Conservation (phyloP, 2,797 vertebrate species). For the Paratrypauchen microcephalus region DNA sequence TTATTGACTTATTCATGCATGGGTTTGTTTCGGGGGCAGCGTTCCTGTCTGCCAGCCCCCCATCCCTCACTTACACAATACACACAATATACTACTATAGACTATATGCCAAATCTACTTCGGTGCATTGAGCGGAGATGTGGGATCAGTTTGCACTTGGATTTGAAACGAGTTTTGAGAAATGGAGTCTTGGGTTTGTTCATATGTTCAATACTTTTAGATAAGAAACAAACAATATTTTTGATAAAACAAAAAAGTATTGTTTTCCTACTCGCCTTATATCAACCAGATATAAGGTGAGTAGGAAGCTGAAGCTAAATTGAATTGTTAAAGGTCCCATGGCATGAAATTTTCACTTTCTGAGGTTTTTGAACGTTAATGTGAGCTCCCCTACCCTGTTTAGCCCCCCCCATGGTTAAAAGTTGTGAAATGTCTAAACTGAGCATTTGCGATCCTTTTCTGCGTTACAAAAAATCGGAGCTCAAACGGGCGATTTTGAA, state of each 20-base stretch:
- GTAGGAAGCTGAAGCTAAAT: not conserved
- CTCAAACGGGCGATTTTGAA: no score
- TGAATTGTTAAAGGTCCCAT: no score
- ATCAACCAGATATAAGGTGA: not conserved
- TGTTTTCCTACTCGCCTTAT: no score
- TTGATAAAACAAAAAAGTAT: not conserved
- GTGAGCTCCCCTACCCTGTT: no score
- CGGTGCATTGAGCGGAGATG: not conserved
- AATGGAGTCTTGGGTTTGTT: not conserved
- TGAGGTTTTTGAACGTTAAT: no score
- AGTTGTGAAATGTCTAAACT: no score
- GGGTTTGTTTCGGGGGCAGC: conserved; percentile 73
- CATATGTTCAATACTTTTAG: not conserved
- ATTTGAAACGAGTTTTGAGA: not conserved
- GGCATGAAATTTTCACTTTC: no score
- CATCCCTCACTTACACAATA: conserved; percentile 7
- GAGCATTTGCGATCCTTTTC: no score
- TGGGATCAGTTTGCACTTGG: not conserved
- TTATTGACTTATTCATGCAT: conserved; percentile 79
- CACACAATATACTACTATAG: not conserved
- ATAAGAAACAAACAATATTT: not conserved
- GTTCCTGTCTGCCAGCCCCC: conserved; percentile 69
- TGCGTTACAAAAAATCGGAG: no score
- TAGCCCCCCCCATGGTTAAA: no score
- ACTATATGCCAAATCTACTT: conserved; percentile 12